These are phyloP conservation scores for Drosophila fungiperda DNA, from an alignment of 2,888 invertebrate genomes.

Conservation along the genomic window DNA sequence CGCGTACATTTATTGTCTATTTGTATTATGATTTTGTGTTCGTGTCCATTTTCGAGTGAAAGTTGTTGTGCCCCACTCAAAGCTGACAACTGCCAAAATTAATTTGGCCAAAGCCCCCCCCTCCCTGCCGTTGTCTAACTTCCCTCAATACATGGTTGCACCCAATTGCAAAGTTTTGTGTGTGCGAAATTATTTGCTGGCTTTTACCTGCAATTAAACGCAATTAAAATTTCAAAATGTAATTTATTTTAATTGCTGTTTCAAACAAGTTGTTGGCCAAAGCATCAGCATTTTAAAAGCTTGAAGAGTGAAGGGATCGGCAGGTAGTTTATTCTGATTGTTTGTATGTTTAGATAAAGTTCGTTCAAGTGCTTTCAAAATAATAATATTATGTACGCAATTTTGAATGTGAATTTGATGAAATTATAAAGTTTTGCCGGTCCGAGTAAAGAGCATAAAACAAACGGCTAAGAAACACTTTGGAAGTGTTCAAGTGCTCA, in stretches of 20 bases:
- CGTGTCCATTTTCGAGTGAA: slow-evolving; percentile 44
- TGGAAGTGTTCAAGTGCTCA: slow-evolving; percentile 16
- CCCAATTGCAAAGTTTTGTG: slow-evolving; percentile 58
- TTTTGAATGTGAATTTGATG: slow-evolving; percentile 73
- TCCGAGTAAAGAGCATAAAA: slow-evolving; percentile 7
- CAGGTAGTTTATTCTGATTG: slow-evolving; percentile 19
- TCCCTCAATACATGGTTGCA: slow-evolving; percentile 8
- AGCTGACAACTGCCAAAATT: slow-evolving; percentile 74
- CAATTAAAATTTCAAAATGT: slow-evolving; percentile 77
- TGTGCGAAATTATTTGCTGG: slow-evolving; percentile 68
- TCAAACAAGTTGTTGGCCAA: slow-evolving; percentile 69
- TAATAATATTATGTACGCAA: slow-evolving; percentile 77
- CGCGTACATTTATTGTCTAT: slow-evolving; percentile 62
- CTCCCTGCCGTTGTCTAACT: background rate
- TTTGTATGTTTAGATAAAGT: slow-evolving; percentile 72
- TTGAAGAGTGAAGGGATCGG: slow-evolving; percentile 1
- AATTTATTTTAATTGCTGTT: slow-evolving; percentile 80
- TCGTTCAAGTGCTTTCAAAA: slow-evolving; percentile 72
- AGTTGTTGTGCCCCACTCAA: slow-evolving; percentile 47
- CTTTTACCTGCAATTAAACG: slow-evolving; percentile 79
- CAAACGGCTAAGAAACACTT: slow-evolving; percentile 5
- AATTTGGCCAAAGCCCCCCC: slow-evolving; percentile 45
- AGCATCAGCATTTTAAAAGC: slow-evolving; percentile 58
- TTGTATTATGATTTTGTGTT: slow-evolving; percentile 47
- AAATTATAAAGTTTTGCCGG: slow-evolving; percentile 67